phyloP scores from a whole-genome alignment of 2,113 vertebrate genomes.

The Sebastes fasciatus region DNA sequence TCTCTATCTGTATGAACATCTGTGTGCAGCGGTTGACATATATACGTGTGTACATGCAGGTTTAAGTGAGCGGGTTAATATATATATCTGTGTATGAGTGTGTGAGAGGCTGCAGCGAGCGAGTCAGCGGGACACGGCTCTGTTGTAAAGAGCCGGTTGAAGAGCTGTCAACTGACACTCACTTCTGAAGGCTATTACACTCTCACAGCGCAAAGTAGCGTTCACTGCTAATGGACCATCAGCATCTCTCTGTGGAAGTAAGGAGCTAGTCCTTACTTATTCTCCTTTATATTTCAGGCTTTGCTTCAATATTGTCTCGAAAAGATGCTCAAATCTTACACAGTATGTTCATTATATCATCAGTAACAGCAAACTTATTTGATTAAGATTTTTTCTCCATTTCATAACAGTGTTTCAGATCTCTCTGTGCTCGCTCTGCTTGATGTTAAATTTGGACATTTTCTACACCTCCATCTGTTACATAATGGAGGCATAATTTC shows the following conservation, averaged over 20 bases:
- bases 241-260: background rate
- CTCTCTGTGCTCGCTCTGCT: background rate
- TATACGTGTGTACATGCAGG: conserved; percentile 9
- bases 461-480: conserved; percentile 5
- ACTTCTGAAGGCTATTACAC: conserved; percentile 11
- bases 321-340: background rate
- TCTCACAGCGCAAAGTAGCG: conserved; percentile 10
- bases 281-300: background rate
- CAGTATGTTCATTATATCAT: background rate
- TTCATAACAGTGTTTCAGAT: background rate
- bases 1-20: conserved; percentile 9
- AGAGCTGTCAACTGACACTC: conserved; percentile 38
- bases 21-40: conserved; percentile 7
- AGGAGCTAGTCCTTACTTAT: background rate
- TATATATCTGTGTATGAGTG: background rate
- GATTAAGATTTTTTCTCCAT: background rate
- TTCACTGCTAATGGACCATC: conserved; percentile 15
- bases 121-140: conserved; percentile 9
- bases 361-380: background rate
- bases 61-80: conserved; percentile 29
- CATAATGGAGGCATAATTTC: background rate
- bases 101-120: background rate
- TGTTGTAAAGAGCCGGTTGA: conserved; percentile 30
- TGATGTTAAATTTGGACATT: background rate
- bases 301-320: too few species aligned